Conservation (phyloP, 2,888 invertebrate genomes). For the Mechanitis messenoides region DNA sequence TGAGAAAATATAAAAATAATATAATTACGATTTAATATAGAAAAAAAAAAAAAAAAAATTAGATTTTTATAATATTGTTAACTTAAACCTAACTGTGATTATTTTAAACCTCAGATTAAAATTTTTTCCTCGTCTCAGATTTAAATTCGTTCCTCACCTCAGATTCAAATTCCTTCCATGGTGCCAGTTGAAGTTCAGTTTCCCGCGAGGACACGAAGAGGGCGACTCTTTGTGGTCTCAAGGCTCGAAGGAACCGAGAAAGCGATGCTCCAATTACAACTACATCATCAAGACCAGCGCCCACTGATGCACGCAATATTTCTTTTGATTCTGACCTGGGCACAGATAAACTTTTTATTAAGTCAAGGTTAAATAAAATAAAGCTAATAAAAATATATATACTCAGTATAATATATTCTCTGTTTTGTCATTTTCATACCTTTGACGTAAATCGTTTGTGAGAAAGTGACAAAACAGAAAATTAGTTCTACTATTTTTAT, state of each 20-base stretch:
- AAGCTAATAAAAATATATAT: background rate
- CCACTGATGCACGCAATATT: constrained; percentile 84
- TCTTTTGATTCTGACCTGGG: constrained; percentile 87
- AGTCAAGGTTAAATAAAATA: background rate
- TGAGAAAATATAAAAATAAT: too few relatives aligned
- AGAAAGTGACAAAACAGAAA: too few relatives aligned
- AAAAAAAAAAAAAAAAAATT: background rate
- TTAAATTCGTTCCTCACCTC: constrained; percentile 85
- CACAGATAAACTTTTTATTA: constrained; percentile 1
- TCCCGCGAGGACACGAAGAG: constrained; percentile 83
- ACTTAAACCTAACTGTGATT: too few relatives aligned
- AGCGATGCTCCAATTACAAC: constrained; percentile 87
- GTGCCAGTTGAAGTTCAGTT: constrained; percentile 78
- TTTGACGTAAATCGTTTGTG: too few relatives aligned
- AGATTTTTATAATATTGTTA: too few relatives aligned
- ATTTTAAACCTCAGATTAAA: too few relatives aligned
- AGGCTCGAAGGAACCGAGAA: constrained; percentile 83
- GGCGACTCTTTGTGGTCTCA: constrained; percentile 79
- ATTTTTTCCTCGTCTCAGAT: constrained; percentile 78
- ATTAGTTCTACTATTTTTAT: too few relatives aligned
- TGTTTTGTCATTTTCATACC: too few relatives aligned
- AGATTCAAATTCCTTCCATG: constrained; percentile 88
- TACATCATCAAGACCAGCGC: constrained; percentile 87
- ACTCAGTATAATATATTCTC: too few relatives aligned
- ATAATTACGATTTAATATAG: background rate